These are phyloP conservation scores for Pangasius krempfi DNA, from an alignment of 2,797 vertebrate genomes.

Conservation along the genomic window DNA sequence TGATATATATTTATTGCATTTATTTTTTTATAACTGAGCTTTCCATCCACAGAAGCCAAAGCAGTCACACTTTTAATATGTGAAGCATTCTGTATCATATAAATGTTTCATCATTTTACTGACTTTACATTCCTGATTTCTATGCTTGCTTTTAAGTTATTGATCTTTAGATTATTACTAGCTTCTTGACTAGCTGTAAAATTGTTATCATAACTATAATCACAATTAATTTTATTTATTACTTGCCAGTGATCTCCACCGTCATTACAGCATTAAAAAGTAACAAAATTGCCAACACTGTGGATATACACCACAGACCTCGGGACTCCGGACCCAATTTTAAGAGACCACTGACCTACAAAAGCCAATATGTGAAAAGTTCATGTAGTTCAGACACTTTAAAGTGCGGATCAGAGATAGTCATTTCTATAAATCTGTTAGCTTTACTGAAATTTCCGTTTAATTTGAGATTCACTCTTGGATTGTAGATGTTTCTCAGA, in stretches of 20 bases:
- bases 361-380: not conserved
- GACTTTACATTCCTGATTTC: not conserved
- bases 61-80: not conserved
- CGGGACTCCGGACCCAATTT: not conserved
- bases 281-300: not conserved
- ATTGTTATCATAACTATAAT: not conserved
- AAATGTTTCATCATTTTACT: not conserved
- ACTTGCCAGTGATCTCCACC: not conserved
- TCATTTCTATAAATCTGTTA: not conserved
- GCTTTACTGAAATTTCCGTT: not conserved
- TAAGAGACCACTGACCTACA: not conserved
- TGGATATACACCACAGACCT: not conserved
- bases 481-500: constrained; percentile 26
- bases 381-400: not conserved
- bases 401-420: not conserved
- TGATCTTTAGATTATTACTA: not conserved
- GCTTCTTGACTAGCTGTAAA: not conserved
- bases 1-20: not conserved
- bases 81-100: too few species aligned
- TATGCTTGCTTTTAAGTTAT: not conserved
- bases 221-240: not conserved
- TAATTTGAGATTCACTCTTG: constrained; percentile 15
- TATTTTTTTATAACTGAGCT: not conserved
- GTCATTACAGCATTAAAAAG: not conserved
- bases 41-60: not conserved